Base-by-base conservation (phyloP, 2,797 vertebrate genomes). In the Mallotus villosus region DNA sequence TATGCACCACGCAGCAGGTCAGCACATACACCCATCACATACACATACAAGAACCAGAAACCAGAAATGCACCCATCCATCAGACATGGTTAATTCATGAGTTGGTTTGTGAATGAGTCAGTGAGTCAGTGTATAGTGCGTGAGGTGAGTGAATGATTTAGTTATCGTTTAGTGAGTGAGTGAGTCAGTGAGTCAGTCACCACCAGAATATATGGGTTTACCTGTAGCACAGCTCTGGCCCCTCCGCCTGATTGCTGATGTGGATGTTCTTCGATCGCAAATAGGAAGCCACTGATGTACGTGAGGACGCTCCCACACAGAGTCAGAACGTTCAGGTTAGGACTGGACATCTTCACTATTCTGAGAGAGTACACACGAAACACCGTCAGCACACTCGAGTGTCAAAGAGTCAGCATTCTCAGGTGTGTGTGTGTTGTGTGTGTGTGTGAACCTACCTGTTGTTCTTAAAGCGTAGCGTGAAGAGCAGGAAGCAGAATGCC, bases 261-360 rank as follows among this genome's bases (percentile, higher is more conserved):
- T 72, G 86, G 82, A 68, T 58, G 89, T 63, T 94, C 94, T 29
- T 94, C 94, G 41, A 95, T 49, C 58, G 95, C 94, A 77, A 98
- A 98, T 67, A 99, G 91, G 88, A 96, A 98, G 67, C 94, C 95
- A 0, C 96, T 98, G 74, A 87, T 85, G 79, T 99, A 99, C 58
- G 95, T 93, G 83, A 99, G 91, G 76, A 94, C 84, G 46, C 97
- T 99, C 84, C 98, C 97, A 72, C 95, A 81, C 75, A 99, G 91
- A 62, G 95, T 98, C 85, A 98, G 90, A 12, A 97, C 71, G 37
- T 98, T 99, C 86, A 99, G 93, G 81, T 99, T 99, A 79, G 98
- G 97, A 81, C 98, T 99, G 86, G 97, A 98, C 98, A 99, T 99
- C 95, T 98, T 99, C 88, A 99, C 97, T 67, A 99, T 98, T 92